Conservation (phyloP, 2,797 vertebrate species). For the Smutsia gigantea region DNA sequence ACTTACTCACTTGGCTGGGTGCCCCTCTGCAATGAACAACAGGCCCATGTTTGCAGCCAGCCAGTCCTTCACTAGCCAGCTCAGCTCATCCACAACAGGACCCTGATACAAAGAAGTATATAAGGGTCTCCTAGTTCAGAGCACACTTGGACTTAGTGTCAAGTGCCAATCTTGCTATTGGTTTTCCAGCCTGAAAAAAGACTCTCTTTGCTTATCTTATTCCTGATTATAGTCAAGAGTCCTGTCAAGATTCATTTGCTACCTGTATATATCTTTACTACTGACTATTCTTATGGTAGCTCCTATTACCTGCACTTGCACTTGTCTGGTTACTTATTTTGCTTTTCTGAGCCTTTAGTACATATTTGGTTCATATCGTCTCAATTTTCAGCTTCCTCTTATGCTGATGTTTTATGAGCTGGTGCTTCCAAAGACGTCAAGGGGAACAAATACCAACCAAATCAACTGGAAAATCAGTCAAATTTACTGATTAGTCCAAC, state of each 20-base stretch:
- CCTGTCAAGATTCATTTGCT: background rate
- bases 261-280: background rate
- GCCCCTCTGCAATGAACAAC: background rate
- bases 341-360: background rate
- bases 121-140: background rate
- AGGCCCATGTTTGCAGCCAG: background rate
- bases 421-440: background rate
- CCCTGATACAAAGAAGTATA: background rate
- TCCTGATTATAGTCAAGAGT: background rate
- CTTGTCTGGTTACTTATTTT: background rate
- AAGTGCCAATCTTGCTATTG: background rate
- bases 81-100: background rate
- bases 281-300: background rate
- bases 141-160: background rate
- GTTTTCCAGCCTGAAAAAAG: background rate
- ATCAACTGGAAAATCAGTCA: slow-evolving; percentile 21
- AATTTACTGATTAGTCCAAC: background rate
- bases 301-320: background rate
- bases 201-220: background rate
- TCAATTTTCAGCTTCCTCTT: background rate
- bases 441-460: background rate
- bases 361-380: background rate
- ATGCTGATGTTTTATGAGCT: background rate
- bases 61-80: background rate
- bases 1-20: background rate